phyloP scores from a whole-genome alignment of 2,888 invertebrate species.

The Callinectes sapidus region DNA sequence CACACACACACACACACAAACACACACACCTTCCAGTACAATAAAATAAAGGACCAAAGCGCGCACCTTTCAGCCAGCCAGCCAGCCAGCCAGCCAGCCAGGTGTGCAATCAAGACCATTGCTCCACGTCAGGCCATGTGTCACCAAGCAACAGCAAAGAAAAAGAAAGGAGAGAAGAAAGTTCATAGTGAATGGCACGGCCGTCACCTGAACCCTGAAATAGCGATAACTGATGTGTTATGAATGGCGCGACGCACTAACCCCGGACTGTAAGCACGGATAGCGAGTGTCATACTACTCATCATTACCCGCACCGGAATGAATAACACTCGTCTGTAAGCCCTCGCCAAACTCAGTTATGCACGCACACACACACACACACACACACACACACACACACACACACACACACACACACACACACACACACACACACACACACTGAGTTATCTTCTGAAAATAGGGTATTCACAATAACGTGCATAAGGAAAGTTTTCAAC shows the following conservation, averaged over 20 bases:
- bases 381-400: no score
- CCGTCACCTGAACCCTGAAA: background rate
- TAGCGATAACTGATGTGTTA: background rate
- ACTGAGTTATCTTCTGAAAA: background rate
- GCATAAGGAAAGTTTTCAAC: background rate
- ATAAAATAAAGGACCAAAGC: background rate
- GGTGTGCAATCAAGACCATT: background rate
- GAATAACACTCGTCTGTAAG: background rate
- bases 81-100: background rate
- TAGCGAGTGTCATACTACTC: background rate
- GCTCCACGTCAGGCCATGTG: background rate
- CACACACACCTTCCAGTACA: background rate
- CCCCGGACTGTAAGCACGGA: background rate
- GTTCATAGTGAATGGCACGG: background rate
- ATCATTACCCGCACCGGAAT: background rate
- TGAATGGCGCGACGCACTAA: background rate
- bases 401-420: no score
- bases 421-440: no score
- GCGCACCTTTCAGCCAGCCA: background rate
- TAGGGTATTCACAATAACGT: background rate
- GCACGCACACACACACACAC: background rate
- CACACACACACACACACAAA: slow-evolving; percentile 32
- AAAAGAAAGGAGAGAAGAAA: background rate
- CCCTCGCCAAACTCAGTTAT: background rate
- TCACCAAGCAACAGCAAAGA: background rate